These are phyloP conservation scores for cattle (Bos taurus) DNA, from an alignment of 2,113 vertebrate genomes.

Conservation along the genomic window DNA sequence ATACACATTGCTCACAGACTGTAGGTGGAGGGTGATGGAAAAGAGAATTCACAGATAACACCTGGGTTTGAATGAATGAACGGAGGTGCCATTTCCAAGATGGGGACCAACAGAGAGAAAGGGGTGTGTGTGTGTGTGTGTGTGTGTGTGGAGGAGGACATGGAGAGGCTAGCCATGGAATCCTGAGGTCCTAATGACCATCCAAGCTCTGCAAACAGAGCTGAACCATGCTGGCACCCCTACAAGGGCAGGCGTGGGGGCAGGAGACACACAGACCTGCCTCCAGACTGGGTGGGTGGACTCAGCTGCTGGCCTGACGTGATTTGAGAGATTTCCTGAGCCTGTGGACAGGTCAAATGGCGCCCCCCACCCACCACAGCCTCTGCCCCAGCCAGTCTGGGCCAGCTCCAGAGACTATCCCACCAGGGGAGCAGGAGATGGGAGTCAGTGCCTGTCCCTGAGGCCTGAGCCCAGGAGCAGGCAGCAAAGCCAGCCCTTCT, in stretches of 20 bases:
- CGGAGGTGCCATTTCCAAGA: background rate
- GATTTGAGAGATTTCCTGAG: background rate
- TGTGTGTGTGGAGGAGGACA: background rate
- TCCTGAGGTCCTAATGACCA: background rate
- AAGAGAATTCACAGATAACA: background rate
- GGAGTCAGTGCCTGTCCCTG: background rate
- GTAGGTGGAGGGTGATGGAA: background rate
- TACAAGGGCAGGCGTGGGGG: background rate
- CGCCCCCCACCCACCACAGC: background rate
- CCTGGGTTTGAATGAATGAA: background rate
- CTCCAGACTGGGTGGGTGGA: background rate
- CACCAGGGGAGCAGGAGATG: background rate
- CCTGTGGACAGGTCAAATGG: background rate
- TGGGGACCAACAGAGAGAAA: background rate
- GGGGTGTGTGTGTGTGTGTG: background rate
- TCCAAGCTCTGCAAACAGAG: background rate
- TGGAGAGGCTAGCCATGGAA: background rate
- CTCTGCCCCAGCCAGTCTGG: background rate
- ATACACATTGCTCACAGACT: background rate
- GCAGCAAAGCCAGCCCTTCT: background rate
- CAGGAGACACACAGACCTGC: background rate
- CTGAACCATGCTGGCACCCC: background rate
- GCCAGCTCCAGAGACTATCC: background rate
- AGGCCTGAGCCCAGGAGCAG: background rate
- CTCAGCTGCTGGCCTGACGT: background rate